These are phyloP conservation scores for Gymnocheta viridis DNA, from an alignment of 2,888 invertebrate species.

Conservation along the genomic window DNA sequence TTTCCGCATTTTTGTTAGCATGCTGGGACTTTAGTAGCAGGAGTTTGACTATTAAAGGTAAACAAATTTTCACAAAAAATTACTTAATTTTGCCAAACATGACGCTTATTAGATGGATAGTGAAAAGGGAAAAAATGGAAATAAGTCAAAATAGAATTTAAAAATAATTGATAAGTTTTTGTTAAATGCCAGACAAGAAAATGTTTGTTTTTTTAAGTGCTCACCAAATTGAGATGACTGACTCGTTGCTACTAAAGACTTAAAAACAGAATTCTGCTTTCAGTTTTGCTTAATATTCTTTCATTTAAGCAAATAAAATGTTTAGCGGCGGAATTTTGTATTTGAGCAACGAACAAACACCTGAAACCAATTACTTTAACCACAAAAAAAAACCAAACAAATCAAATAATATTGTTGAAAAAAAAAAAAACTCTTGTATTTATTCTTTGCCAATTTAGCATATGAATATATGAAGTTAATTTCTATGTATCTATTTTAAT, in stretches of 20 bases:
- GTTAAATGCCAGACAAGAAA: too few species aligned
- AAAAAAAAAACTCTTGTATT: not conserved
- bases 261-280: not conserved
- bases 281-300: not conserved
- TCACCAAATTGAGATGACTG: too few species aligned
- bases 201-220: too few species aligned
- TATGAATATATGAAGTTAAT: not conserved
- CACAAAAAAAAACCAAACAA: not conserved
- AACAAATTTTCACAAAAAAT: too few species aligned
- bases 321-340: not conserved
- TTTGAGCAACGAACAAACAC: constrained; percentile 20
- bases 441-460: not conserved
- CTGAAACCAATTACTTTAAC: constrained; percentile 40
- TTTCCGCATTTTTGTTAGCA: constrained; percentile 66
- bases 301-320: not conserved
- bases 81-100: too few species aligned
- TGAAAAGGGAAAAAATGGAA: too few species aligned
- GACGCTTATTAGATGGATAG: too few species aligned
- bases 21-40: constrained; percentile 48
- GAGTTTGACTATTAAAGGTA: not conserved
- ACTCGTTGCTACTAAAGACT: too few species aligned
- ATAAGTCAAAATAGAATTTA: too few species aligned
- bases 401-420: not conserved
- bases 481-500: constrained; percentile 33
- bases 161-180: too few species aligned